A percentile compares a stretch with the other conserved stretches of the same genome.
These are phyloP conservation scores for Heliconius erato DNA, from an alignment of 2,888 invertebrate genomes.

Conservation along the genomic window DNA sequence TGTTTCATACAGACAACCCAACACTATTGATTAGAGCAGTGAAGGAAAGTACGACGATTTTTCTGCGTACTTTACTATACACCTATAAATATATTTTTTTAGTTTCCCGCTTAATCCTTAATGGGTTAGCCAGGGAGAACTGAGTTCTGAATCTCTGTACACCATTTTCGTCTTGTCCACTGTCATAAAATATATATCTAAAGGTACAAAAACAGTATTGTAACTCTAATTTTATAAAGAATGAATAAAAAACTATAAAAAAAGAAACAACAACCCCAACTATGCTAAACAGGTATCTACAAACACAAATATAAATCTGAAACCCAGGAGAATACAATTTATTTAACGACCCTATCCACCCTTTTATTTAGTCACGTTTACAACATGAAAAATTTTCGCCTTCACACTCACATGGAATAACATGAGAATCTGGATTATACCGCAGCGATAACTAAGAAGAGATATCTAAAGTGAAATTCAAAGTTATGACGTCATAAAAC, in stretches of 20 bases:
- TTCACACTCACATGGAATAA: conserved; percentile 44
- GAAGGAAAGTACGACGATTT: no score
- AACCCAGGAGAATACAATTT: conserved; percentile 68
- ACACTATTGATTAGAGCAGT: no score
- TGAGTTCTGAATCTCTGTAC: no score
- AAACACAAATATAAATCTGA: conserved; percentile 79
- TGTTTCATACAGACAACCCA: neutral
- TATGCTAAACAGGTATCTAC: conserved; percentile 1
- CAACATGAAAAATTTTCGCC: conserved; percentile 68
- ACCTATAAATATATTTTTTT: no score
- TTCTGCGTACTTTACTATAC: no score
- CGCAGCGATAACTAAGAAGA: conserved; percentile 31
- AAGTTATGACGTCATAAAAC: conserved; percentile 47
- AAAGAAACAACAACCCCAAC: neutral
- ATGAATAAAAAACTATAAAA: neutral
- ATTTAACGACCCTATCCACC: conserved; percentile 68
- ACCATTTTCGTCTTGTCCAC: no score
- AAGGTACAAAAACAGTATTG: no score
- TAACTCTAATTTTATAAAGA: neutral
- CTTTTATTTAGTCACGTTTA: conserved; percentile 76
- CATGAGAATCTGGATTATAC: conserved; percentile 34
- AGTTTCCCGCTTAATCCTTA: no score
- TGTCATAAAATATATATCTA: no score
- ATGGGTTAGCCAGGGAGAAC: no score
- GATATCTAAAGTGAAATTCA: conserved; percentile 49